These are phyloP conservation scores for Odocoileus hemionus DNA, from an alignment of 2,113 vertebrate genomes.

Conservation along the genomic window DNA sequence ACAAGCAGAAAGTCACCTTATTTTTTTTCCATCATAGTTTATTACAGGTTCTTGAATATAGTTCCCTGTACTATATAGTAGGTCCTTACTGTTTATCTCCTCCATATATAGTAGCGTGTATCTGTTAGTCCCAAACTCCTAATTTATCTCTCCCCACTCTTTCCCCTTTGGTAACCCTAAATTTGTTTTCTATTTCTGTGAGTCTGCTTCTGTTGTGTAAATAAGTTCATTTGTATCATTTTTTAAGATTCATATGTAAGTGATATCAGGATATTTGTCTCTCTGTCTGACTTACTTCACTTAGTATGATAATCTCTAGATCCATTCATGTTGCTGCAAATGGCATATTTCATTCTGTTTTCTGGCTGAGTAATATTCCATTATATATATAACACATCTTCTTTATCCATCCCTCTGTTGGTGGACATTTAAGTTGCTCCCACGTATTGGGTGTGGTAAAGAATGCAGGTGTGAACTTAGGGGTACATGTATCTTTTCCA, in stretches of 20 bases:
- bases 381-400: background rate
- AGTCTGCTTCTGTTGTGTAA: background rate
- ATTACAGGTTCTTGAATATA: background rate
- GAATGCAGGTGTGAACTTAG: background rate
- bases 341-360: background rate
- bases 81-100: no score
- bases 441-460: background rate
- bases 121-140: background rate
- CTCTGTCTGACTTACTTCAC: background rate
- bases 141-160: background rate
- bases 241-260: background rate
- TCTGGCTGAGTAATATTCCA: background rate
- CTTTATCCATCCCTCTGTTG: background rate
- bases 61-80: background rate
- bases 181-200: background rate
- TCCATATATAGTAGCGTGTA: background rate
- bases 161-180: background rate
- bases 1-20: constrained; percentile 55
- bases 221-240: background rate
- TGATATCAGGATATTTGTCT: background rate
- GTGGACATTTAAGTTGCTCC: background rate
- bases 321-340: background rate
- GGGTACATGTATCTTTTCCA: background rate
- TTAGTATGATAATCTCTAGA: background rate
- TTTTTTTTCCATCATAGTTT: background rate